Evolutionary conservation across 1,140 invertebrate species (phyloP).

Genomic region (Teleogryllus occipitalis): DNA sequence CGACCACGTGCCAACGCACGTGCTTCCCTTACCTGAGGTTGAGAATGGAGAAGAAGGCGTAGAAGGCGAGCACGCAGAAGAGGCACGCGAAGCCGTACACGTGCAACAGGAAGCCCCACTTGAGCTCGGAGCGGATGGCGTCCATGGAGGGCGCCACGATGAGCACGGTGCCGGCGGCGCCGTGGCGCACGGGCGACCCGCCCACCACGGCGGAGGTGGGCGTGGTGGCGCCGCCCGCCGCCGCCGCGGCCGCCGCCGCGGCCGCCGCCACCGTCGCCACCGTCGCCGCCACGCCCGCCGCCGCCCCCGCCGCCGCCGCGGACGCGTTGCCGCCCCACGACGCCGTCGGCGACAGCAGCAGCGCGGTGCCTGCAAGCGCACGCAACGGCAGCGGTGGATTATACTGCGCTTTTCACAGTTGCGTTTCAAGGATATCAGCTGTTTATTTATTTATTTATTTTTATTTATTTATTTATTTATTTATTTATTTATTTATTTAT

Average conservation of each 20-base stretch:
- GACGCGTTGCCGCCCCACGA: background rate
- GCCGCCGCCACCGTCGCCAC: too few species aligned
- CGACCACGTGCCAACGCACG: conserved; percentile 14
- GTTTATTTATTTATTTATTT: too few species aligned
- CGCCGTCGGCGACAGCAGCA: background rate
- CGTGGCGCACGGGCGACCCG: background rate
- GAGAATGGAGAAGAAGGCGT: conserved; percentile 52
- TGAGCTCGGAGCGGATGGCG: conserved; percentile 36
- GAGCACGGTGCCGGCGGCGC: conserved; percentile 10
- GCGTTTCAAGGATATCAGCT: too few species aligned
- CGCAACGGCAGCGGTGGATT: too few species aligned
- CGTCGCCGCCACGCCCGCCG: too few species aligned
- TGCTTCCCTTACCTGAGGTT: conserved; percentile 44
- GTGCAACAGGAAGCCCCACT: conserved; percentile 49
- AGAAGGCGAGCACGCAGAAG: conserved; percentile 52
- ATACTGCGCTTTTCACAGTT: too few species aligned
- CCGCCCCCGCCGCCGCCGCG: too few species aligned
- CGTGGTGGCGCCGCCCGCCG: too few species aligned
- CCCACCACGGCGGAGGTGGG: too few species aligned
- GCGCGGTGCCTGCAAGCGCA: background rate
- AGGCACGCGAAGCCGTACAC: conserved; percentile 50
- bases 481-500: too few species aligned
- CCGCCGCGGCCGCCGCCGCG: too few species aligned
- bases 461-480: too few species aligned
- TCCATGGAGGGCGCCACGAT: conserved; percentile 20